phyloP scores from a whole-genome alignment of 2,888 invertebrate species.

The Sinotaia quadrata region DNA sequence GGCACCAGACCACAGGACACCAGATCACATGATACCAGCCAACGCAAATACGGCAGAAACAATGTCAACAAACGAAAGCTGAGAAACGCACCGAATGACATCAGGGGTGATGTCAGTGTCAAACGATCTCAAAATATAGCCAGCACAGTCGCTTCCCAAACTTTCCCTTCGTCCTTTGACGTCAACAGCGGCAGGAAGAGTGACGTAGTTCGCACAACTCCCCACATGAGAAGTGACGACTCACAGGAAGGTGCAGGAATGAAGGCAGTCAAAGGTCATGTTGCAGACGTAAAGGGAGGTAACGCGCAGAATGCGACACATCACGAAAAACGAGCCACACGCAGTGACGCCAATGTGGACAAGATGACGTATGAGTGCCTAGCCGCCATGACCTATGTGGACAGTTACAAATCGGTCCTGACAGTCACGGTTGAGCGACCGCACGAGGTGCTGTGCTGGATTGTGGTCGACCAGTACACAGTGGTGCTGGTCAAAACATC shows the following conservation, averaged over 20 bases:
- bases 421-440: slow-evolving; percentile 24
- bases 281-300: neutral
- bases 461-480: slow-evolving; percentile 21
- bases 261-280: neutral
- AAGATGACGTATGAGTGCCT: slow-evolving; percentile 26
- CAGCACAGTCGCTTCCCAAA: too few relatives aligned
- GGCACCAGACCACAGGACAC: too few relatives aligned
- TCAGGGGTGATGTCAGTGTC: too few relatives aligned
- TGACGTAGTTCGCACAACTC: neutral
- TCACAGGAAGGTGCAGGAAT: neutral
- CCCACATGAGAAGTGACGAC: neutral
- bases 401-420: slow-evolving; percentile 31
- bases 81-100: too few relatives aligned
- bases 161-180: too few relatives aligned
- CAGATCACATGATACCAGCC: too few relatives aligned
- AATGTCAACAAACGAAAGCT: too few relatives aligned
- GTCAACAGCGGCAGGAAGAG: neutral
- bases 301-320: too few relatives aligned
- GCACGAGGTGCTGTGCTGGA: slow-evolving; percentile 33
- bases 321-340: too few relatives aligned
- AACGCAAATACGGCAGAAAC: too few relatives aligned
- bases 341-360: neutral
- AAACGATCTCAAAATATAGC: too few relatives aligned
- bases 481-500: slow-evolving; percentile 34
- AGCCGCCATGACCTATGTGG: slow-evolving; percentile 34